phyloP scores from a whole-genome alignment of 2,888 invertebrate genomes.

The Diaperis boleti region DNA sequence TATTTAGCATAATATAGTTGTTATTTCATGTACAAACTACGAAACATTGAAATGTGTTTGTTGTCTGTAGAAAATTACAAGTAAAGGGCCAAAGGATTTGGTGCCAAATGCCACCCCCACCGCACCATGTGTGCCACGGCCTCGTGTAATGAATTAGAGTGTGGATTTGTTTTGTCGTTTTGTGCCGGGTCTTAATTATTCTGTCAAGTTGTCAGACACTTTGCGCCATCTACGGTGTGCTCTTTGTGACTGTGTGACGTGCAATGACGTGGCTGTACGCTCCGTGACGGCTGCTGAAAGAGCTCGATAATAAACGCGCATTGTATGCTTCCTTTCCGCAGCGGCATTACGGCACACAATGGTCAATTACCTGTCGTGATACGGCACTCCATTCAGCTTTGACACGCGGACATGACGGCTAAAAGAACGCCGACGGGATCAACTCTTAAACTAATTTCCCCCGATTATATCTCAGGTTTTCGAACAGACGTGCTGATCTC shows the following conservation, averaged over 20 bases:
- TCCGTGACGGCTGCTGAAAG: constrained; percentile 62
- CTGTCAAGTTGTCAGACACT: constrained; percentile 63
- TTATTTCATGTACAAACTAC: too few species aligned
- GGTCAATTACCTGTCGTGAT: constrained; percentile 65
- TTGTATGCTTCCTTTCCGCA: constrained; percentile 62
- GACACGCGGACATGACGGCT: constrained; percentile 48
- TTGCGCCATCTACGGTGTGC: constrained; percentile 56
- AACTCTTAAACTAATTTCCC: constrained; percentile 48
- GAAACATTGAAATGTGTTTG: too few species aligned
- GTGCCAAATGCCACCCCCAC: not conserved
- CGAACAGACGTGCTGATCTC: constrained; percentile 42
- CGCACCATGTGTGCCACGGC: constrained; percentile 36
- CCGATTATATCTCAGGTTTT: constrained; percentile 44
- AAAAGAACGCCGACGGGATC: constrained; percentile 48
- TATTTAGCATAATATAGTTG: too few species aligned
- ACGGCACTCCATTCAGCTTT: constrained; percentile 51
- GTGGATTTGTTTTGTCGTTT: constrained; percentile 60
- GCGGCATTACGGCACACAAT: constrained; percentile 60
- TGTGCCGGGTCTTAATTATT: constrained; percentile 62
- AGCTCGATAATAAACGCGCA: constrained; percentile 62
- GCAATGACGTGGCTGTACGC: constrained; percentile 61
- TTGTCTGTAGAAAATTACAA: too few species aligned
- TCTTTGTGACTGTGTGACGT: constrained; percentile 58
- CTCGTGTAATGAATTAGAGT: constrained; percentile 41
- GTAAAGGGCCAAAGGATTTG: not conserved